Evolutionary conservation across 2,888 invertebrate species (phyloP).

Genomic region (Eupithecia insigniata): DNA sequence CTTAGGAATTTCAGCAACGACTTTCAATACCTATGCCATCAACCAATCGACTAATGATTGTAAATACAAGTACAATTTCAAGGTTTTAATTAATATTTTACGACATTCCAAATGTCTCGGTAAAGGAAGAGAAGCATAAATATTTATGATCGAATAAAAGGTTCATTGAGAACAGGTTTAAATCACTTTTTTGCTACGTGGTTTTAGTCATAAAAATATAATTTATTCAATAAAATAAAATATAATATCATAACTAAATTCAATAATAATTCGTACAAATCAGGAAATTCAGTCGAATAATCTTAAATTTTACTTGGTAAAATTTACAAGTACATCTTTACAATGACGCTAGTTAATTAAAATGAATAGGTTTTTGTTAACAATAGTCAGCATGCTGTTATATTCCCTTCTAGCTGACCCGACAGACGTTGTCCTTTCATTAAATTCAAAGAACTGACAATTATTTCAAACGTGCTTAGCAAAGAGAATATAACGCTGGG

Average conservation of each 20-base stretch:
- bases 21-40: background rate
- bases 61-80: background rate
- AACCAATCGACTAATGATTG: background rate
- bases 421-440: too few species aligned
- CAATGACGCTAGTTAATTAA: too few species aligned
- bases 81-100: background rate
- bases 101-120: background rate
- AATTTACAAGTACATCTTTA: background rate
- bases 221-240: background rate
- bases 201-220: conserved; percentile 4
- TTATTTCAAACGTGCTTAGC: too few species aligned
- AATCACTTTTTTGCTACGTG: background rate
- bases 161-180: background rate
- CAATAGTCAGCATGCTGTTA: too few species aligned
- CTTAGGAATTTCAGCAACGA: background rate
- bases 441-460: too few species aligned
- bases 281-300: background rate
- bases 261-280: background rate
- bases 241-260: background rate
- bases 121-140: background rate
- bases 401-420: too few species aligned
- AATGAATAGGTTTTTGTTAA: too few species aligned
- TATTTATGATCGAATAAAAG: background rate
- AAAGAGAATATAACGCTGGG: too few species aligned
- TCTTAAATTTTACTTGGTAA: background rate